Conservation (phyloP, 2,888 invertebrate genomes). For the Drosophila kambysellisi region DNA sequence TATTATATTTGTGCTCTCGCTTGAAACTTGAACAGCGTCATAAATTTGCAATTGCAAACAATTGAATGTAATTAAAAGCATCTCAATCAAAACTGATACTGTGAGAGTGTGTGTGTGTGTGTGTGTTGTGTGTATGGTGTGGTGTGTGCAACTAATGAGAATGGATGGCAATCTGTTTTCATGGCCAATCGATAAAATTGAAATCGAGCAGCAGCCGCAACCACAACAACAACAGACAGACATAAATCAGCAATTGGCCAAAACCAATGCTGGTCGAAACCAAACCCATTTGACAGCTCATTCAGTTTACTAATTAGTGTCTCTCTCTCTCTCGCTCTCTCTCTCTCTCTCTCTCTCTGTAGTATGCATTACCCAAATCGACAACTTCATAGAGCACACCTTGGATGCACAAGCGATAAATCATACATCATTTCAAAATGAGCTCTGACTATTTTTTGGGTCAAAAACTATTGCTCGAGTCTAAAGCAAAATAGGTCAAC, state of each 20-base stretch:
- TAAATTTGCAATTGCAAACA: conserved; percentile 54
- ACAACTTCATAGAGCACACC: not conserved
- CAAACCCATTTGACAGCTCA: conserved; percentile 4
- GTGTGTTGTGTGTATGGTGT: conserved; percentile 1
- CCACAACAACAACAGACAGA: conserved; percentile 11
- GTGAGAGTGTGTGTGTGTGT: not conserved
- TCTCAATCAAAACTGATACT: conserved; percentile 51
- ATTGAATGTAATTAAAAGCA: conserved; percentile 73
- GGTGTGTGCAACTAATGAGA: conserved; percentile 40
- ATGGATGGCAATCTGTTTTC: conserved; percentile 55
- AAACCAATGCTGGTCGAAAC: conserved; percentile 5
- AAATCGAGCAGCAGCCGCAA: conserved; percentile 21
- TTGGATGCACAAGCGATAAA: not conserved
- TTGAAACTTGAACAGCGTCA: conserved; percentile 4
- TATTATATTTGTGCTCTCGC: not conserved
- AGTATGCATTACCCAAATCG: not conserved
- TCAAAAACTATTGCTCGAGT: not conserved
- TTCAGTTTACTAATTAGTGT: conserved; percentile 33
- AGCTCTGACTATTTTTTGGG: not conserved
- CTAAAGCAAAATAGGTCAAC: not conserved
- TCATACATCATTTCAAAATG: not conserved
- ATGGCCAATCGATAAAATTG: conserved; percentile 46
- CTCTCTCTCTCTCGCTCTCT: not conserved
- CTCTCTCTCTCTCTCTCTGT: not conserved
- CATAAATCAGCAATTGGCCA: conserved; percentile 49